A percentile compares a stretch with the other conserved stretches of the same genome.
Conservation (phyloP, 2,888 invertebrate genomes). For the Drosophila pseudotakahashii region DNA sequence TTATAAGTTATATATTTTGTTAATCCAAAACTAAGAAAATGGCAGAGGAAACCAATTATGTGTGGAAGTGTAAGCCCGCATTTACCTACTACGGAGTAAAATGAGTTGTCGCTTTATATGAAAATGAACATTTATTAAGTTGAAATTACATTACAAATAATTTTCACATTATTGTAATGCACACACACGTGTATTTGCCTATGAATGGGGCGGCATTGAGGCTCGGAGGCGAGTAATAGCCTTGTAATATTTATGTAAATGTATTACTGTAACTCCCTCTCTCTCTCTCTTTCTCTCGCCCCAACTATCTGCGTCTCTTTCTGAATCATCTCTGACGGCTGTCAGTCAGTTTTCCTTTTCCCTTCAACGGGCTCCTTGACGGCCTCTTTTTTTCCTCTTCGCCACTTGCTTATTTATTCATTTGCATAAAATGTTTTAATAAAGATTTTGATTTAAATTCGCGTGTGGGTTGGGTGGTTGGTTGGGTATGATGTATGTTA, state of each 20-base stretch:
- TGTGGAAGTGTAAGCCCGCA: not conserved
- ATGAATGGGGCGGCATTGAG: conserved; percentile 17
- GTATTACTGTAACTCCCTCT: conserved; percentile 57
- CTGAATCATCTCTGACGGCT: conserved; percentile 24
- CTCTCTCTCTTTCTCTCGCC: conserved; percentile 13
- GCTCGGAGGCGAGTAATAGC: conserved; percentile 53
- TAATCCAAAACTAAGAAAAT: too few species aligned
- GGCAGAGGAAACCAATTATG: too few species aligned
- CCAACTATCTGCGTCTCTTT: conserved; percentile 1
- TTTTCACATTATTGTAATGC: conserved; percentile 74
- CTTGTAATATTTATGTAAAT: conserved; percentile 75
- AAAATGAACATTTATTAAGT: conserved; percentile 74
- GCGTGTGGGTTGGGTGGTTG: not conserved
- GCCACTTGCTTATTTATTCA: conserved; percentile 69
- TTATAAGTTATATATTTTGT: too few species aligned
- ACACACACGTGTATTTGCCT: conserved; percentile 52
- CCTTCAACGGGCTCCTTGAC: not conserved
- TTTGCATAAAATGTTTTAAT: conserved; percentile 74
- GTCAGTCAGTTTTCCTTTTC: conserved; percentile 48
- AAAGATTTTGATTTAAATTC: conserved; percentile 71
- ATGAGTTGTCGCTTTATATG: conserved; percentile 56
- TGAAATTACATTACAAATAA: conserved; percentile 77
- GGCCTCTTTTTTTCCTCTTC: conserved; percentile 18
- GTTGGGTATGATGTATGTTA: not conserved
- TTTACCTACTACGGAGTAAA: conserved; percentile 16